These are phyloP conservation scores for Hylaeus volcanicus DNA, from an alignment of 1,140 invertebrate genomes.

Conservation along the genomic window DNA sequence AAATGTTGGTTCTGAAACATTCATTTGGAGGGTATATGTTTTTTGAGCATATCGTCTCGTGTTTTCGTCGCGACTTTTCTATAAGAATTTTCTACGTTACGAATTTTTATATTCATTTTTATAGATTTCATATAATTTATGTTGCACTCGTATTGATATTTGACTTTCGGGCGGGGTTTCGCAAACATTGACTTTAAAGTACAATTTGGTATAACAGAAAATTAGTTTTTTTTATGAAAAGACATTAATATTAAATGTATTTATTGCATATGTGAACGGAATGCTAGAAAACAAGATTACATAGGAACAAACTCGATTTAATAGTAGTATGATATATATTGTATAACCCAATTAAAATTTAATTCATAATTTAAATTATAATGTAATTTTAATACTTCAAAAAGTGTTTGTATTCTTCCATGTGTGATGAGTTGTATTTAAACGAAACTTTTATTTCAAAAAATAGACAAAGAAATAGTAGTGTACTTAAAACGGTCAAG, in stretches of 20 bases:
- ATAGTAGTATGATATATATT: no score
- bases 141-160: neutral
- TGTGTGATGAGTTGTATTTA: no score
- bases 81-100: neutral
- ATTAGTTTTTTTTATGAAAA: neutral
- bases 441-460: no score
- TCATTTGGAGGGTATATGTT: no score
- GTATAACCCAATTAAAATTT: no score
- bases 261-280: neutral
- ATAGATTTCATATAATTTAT: neutral
- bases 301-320: no score
- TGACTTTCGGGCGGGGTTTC: slow-evolving; percentile 25
- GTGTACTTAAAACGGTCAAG: no score
- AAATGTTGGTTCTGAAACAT: neutral
- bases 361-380: no score
- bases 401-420: no score
- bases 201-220: no score
- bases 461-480: no score
- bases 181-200: neutral
- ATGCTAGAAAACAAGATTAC: neutral
- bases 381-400: no score
- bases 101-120: neutral
- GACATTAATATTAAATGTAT: neutral
- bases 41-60: neutral
- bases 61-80: neutral